Percentiles rank a stretch among this genome's conserved stretches.
These are phyloP conservation scores for Babylonia areolata DNA, from an alignment of 1,140 invertebrate species.

Conservation along the genomic window DNA sequence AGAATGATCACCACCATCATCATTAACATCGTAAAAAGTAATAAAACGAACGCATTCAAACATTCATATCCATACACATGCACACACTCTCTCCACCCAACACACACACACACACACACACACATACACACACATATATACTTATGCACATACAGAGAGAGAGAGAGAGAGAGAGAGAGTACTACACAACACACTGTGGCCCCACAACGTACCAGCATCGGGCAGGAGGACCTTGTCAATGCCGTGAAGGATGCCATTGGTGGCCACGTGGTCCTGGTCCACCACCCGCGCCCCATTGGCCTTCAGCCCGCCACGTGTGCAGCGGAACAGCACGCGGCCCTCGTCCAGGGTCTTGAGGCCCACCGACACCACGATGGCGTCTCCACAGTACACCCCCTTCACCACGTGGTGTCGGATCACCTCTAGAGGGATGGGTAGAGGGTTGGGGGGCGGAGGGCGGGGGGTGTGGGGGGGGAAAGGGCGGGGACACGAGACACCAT, in stretches of 20 bases:
- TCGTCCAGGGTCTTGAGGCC: slow-evolving; percentile 58
- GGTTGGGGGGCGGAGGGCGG: too few relatives aligned
- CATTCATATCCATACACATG: neutral
- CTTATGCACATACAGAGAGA: neutral
- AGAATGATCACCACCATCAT: too few relatives aligned
- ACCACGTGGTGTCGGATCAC: slow-evolving; percentile 61
- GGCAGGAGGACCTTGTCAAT: slow-evolving; percentile 80
- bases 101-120: neutral
- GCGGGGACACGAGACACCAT: neutral
- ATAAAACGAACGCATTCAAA: neutral
- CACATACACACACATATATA: neutral
- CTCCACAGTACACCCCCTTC: slow-evolving; percentile 57
- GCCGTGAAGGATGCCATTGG: slow-evolving; percentile 75
- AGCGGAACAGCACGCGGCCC: slow-evolving; percentile 52
- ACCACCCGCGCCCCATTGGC: slow-evolving; percentile 57
- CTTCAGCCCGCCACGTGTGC: slow-evolving; percentile 52
- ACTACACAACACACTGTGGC: neutral
- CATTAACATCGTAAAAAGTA: too few relatives aligned
- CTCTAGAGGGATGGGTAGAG: slow-evolving; percentile 45
- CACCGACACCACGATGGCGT: slow-evolving; percentile 57
- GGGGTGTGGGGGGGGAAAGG: too few relatives aligned
- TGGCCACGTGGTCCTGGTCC: slow-evolving; percentile 67
- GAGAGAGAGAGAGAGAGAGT: neutral
- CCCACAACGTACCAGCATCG: slow-evolving; percentile 74
- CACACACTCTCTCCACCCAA: neutral